phyloP scores from a whole-genome alignment of 2,888 invertebrate genomes.

The Morinoia aosen region DNA sequence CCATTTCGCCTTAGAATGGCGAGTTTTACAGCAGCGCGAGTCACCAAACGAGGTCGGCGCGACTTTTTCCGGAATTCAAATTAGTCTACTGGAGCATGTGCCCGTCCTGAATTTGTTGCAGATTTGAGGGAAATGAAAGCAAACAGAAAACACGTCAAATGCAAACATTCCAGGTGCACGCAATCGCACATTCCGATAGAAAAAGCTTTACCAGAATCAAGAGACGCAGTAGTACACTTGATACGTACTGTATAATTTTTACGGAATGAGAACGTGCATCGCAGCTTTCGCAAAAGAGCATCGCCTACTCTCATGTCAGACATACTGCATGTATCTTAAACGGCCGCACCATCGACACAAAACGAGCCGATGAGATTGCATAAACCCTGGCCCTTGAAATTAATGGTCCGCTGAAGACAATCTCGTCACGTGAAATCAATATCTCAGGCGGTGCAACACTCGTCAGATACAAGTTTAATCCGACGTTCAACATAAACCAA shows the following conservation, averaged over 20 bases:
- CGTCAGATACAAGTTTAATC: neutral
- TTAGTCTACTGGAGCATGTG: neutral
- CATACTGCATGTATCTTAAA: neutral
- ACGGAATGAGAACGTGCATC: neutral
- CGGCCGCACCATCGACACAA: neutral
- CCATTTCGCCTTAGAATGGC: neutral
- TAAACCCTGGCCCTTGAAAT: neutral
- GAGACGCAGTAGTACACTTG: neutral
- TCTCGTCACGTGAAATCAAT: neutral
- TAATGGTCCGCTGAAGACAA: neutral
- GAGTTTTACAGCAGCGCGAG: conserved; percentile 3
- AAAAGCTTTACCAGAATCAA: neutral
- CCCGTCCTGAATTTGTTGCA: neutral
- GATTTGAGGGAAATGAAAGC: neutral
- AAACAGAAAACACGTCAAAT: neutral
- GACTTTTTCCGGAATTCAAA: neutral
- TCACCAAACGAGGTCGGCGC: neutral
- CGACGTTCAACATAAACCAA: neutral
- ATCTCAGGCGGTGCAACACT: neutral
- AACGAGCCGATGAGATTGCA: neutral
- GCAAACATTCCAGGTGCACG: neutral
- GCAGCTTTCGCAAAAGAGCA: neutral
- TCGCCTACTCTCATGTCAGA: neutral
- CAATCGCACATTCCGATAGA: neutral
- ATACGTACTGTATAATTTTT: neutral